Evolutionary conservation across 2,797 vertebrate species (phyloP).

Genomic region (Siniperca scherzeri): DNA sequence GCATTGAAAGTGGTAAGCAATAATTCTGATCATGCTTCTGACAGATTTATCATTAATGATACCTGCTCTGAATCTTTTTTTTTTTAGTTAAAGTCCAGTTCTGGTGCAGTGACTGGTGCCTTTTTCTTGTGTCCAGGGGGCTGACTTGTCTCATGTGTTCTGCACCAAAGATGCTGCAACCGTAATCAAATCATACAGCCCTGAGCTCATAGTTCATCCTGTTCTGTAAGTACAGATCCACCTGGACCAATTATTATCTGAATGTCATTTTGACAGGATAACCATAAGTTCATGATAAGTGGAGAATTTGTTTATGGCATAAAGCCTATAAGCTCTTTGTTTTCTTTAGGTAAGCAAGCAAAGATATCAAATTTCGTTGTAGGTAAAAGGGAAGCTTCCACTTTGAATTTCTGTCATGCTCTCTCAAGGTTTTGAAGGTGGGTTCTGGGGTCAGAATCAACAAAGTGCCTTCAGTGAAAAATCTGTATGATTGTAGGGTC

Average conservation of each 20-base stretch:
- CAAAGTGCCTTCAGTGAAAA: neutral
- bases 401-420: neutral
- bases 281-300: neutral
- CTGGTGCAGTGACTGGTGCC: neutral
- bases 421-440: neutral
- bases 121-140: conserved; percentile 86
- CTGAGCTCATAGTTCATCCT: conserved; percentile 98
- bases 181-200: conserved; percentile 98
- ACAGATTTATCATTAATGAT: neutral
- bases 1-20: conserved; percentile 95
- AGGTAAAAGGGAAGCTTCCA: neutral
- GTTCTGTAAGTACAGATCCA: conserved; percentile 92
- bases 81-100: neutral
- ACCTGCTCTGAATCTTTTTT: neutral
- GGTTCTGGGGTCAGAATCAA: neutral
- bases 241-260: neutral
- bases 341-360: neutral
- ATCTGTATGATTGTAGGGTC: neutral
- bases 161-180: conserved; percentile 96
- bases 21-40: neutral
- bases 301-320: neutral
- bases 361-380: neutral
- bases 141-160: conserved; percentile 97
- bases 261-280: neutral
- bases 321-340: neutral